These are phyloP conservation scores for Oncorhynchus gorbuscha DNA, from an alignment of 2,113 vertebrate species.

Conservation along the genomic window DNA sequence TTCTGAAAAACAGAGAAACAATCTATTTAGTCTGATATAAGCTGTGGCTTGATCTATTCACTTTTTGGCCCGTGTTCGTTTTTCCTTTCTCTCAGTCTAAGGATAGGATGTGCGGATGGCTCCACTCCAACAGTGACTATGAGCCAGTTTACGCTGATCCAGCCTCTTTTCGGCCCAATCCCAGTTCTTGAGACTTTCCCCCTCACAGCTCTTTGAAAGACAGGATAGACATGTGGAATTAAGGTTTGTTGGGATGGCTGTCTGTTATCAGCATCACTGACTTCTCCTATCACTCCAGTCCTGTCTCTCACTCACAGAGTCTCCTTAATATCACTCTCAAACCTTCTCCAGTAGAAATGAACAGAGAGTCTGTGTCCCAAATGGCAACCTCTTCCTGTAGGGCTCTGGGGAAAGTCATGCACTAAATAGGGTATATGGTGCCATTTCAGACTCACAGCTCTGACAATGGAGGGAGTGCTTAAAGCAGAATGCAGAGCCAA, in stretches of 20 bases:
- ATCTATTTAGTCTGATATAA: not conserved
- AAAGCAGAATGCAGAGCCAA: too few relatives aligned
- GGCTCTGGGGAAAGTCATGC: too few relatives aligned
- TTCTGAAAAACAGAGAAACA: not conserved
- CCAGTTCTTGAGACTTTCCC: constrained; percentile 8
- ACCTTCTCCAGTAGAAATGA: not conserved
- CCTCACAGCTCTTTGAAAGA: constrained; percentile 5
- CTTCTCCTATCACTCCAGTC: constrained; percentile 8
- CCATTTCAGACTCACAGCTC: too few relatives aligned
- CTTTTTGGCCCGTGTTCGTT: not conserved
- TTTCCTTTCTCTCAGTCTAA: not conserved
- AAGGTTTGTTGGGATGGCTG: constrained; percentile 6
- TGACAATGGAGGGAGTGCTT: too few relatives aligned
- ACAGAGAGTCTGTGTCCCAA: not conserved
- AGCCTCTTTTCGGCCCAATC: not conserved
- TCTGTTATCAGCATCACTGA: constrained; percentile 2
- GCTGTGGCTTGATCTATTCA: not conserved
- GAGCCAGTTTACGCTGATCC: constrained; percentile 13
- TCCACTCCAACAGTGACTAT: constrained; percentile 8
- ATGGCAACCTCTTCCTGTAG: too few relatives aligned
- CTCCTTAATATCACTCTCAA: not conserved
- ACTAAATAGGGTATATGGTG: too few relatives aligned
- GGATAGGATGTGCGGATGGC: not conserved
- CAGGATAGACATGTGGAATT: constrained; percentile 13
- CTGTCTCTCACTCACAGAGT: constrained; percentile 20